Evolutionary conservation across 2,797 vertebrate species (phyloP).

Genomic region (Crotalus adamanteus): DNA sequence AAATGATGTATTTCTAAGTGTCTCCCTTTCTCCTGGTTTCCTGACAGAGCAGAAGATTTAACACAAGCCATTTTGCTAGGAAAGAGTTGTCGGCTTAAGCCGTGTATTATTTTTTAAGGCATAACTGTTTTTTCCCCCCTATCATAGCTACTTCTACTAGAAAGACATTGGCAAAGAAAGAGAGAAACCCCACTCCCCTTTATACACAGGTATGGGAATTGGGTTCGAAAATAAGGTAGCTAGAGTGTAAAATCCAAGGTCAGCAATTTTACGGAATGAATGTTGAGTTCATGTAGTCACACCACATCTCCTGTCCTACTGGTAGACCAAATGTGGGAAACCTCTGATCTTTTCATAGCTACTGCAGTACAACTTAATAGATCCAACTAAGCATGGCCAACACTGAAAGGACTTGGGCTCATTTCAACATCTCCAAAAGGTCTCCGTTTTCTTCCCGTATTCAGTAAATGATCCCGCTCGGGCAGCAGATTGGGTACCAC

Average conservation of each 20-base stretch:
- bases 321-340: background rate
- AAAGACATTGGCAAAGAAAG: no score
- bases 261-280: background rate
- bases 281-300: background rate
- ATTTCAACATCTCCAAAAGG: background rate
- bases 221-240: background rate
- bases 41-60: slow-evolving; percentile 1
- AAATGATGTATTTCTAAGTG: slow-evolving; percentile 26
- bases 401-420: background rate
- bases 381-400: background rate
- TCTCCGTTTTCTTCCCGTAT: background rate
- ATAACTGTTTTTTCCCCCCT: background rate
- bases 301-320: background rate
- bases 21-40: background rate
- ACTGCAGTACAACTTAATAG: background rate
- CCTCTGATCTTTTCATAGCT: background rate
- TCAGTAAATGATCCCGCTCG: background rate
- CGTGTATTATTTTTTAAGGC: background rate
- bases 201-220: background rate
- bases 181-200: no score
- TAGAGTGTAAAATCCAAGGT: background rate
- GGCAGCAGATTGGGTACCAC: background rate
- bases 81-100: background rate
- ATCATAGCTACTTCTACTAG: background rate
- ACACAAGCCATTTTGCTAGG: background rate